Evolutionary conservation across 2,888 invertebrate species (phyloP).

Genomic region (Monochamus alternatus): DNA sequence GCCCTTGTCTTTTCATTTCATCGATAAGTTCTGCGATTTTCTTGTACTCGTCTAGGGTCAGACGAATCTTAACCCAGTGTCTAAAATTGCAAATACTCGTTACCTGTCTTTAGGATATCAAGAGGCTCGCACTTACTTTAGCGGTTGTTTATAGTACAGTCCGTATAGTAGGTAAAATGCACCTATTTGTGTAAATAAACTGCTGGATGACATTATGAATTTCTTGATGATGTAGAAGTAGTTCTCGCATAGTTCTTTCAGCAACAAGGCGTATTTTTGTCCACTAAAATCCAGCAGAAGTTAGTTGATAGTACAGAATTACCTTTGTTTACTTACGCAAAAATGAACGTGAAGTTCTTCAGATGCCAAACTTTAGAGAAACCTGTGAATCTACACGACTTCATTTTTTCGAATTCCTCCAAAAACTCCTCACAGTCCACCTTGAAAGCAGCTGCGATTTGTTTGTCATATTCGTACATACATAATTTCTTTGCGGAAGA

Average conservation of each 20-base stretch:
- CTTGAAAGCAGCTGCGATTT: conserved; percentile 59
- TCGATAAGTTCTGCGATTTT: conserved; percentile 57
- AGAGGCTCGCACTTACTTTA: conserved; percentile 56
- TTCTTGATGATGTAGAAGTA: conserved; percentile 60
- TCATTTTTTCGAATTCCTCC: conserved; percentile 55
- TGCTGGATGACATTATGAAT: conserved; percentile 57
- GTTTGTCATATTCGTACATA: conserved; percentile 51
- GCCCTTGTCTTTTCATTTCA: conserved; percentile 49
- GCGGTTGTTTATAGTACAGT: conserved; percentile 65
- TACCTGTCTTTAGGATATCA: not conserved
- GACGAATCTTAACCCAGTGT: conserved; percentile 60
- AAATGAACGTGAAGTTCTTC: conserved; percentile 53
- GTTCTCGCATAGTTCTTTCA: conserved; percentile 57
- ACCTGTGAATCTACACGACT: conserved; percentile 54
- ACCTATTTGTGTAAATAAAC: conserved; percentile 59
- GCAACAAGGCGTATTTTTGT: conserved; percentile 53
- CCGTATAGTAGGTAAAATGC: conserved; percentile 64
- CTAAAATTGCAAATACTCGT: conserved; percentile 46
- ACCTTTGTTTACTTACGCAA: not conserved
- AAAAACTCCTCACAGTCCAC: conserved; percentile 61
- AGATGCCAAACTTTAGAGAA: conserved; percentile 61
- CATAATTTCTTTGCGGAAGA: not conserved
- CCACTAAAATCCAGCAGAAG: conserved; percentile 49
- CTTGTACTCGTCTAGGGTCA: conserved; percentile 59
- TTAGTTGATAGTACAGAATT: not conserved